phyloP scores from a whole-genome alignment of 2,797 vertebrate genomes.

The Sebastes aleutianus region DNA sequence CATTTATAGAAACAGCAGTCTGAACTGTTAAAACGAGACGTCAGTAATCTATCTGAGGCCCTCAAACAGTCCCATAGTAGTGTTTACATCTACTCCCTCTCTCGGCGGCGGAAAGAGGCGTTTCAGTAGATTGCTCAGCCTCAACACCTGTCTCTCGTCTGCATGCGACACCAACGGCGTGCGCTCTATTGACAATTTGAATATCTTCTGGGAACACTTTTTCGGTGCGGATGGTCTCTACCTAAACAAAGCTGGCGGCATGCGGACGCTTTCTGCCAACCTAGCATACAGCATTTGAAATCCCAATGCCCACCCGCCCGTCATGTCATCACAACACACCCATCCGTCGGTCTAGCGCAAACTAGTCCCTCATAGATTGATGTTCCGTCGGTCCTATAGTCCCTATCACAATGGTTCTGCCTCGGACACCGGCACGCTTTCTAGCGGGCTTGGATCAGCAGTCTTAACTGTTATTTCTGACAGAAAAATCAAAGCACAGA shows the following conservation, averaged over 20 bases:
- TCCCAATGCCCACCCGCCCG: too few relatives aligned
- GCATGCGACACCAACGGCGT: background rate
- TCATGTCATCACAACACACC: too few relatives aligned
- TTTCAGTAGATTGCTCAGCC: background rate
- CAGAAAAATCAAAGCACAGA: too few relatives aligned
- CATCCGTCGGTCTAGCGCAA: too few relatives aligned
- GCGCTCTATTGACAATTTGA: background rate
- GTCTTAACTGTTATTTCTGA: too few relatives aligned
- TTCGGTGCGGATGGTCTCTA: background rate
- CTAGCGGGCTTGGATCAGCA: background rate
- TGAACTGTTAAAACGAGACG: background rate
- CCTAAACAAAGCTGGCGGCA: background rate
- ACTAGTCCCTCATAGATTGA: too few relatives aligned
- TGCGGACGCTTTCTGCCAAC: background rate
- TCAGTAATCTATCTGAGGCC: background rate
- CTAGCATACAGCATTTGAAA: background rate
- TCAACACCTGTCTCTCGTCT: background rate
- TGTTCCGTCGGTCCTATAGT: background rate
- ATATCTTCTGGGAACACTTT: background rate
- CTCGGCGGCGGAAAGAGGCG: background rate
- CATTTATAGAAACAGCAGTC: background rate
- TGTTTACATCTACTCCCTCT: background rate
- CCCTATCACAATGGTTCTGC: background rate
- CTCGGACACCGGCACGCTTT: background rate
- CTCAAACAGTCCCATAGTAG: background rate